phyloP scores from a whole-genome alignment of 2,797 vertebrate genomes.

The Lutjanus campechanus region DNA sequence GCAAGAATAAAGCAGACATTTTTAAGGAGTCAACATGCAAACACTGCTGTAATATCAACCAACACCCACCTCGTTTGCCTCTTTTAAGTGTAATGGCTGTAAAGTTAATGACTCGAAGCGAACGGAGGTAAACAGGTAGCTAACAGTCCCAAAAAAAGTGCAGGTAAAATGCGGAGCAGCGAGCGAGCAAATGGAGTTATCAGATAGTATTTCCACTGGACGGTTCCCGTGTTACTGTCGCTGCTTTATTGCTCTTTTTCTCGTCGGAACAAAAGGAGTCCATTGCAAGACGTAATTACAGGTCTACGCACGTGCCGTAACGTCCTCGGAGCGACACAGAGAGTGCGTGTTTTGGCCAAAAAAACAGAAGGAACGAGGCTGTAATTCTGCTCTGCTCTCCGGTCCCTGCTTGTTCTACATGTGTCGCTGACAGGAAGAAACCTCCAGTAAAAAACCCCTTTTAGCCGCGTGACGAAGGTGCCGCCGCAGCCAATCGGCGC shows the following conservation, averaged over 20 bases:
- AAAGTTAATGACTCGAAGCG: slow-evolving; percentile 58
- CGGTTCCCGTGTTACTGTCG: slow-evolving; percentile 64
- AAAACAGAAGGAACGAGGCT: slow-evolving; percentile 1
- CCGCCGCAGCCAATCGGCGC: slow-evolving; percentile 87
- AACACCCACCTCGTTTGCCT: slow-evolving; percentile 81
- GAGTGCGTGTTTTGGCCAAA: slow-evolving; percentile 32
- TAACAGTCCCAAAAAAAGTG: slow-evolving; percentile 38
- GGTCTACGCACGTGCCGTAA: slow-evolving; percentile 55
- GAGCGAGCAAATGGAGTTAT: slow-evolving; percentile 85
- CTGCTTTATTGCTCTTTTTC: slow-evolving; percentile 44
- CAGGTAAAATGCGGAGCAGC: slow-evolving; percentile 32
- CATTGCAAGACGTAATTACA: slow-evolving; percentile 62
- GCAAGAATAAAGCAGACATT: neutral
- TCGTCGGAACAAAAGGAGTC: slow-evolving; percentile 70
- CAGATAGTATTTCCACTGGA: slow-evolving; percentile 89
- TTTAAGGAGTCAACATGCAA: neutral
- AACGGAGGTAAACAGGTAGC: slow-evolving; percentile 45
- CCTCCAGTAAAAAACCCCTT: slow-evolving; percentile 88
- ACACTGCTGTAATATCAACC: neutral
- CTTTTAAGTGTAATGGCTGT: slow-evolving; percentile 73
- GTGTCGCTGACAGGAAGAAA: slow-evolving; percentile 95
- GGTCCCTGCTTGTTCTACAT: slow-evolving; percentile 89
- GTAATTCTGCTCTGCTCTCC: slow-evolving; percentile 50
- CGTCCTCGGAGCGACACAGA: slow-evolving; percentile 44
- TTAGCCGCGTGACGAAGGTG: slow-evolving; percentile 87